A percentile compares a stretch with the other conserved stretches of the same genome.
These are phyloP conservation scores for Baryphthengus martii DNA, from an alignment of 2,113 vertebrate species.

Conservation along the genomic window DNA sequence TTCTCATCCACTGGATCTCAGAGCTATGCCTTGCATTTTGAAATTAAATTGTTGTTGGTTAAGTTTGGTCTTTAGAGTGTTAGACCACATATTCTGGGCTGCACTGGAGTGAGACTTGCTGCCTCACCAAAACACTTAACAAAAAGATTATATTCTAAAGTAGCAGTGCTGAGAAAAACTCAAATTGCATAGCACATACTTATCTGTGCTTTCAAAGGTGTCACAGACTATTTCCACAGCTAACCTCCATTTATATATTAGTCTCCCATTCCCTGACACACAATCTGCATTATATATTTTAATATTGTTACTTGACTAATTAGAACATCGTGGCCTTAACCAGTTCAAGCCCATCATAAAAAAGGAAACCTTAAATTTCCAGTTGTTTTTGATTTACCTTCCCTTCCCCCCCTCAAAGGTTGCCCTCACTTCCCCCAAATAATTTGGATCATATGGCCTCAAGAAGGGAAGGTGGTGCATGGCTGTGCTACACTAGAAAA, in stretches of 20 bases:
- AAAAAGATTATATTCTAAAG: background rate
- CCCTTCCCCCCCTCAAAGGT: background rate
- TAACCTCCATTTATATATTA: background rate
- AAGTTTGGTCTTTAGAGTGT: background rate
- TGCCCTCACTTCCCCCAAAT: background rate
- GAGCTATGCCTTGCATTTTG: background rate
- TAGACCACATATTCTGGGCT: background rate
- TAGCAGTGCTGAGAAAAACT: background rate
- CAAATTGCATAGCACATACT: background rate
- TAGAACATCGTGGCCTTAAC: rapidly evolving
- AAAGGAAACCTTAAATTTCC: background rate
- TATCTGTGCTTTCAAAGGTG: background rate
- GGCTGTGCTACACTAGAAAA: background rate
- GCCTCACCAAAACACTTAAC: background rate
- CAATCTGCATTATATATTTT: background rate
- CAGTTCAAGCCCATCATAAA: background rate
- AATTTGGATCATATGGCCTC: background rate
- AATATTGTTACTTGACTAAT: background rate
- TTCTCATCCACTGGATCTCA: background rate
- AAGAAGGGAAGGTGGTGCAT: background rate
- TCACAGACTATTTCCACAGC: background rate
- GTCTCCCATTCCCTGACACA: background rate
- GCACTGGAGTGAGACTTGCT: background rate
- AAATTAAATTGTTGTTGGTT: background rate
- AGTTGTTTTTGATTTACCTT: no score